Evolutionary conservation across 2,797 vertebrate species (phyloP).

Genomic region (Sebastes miniatus): DNA sequence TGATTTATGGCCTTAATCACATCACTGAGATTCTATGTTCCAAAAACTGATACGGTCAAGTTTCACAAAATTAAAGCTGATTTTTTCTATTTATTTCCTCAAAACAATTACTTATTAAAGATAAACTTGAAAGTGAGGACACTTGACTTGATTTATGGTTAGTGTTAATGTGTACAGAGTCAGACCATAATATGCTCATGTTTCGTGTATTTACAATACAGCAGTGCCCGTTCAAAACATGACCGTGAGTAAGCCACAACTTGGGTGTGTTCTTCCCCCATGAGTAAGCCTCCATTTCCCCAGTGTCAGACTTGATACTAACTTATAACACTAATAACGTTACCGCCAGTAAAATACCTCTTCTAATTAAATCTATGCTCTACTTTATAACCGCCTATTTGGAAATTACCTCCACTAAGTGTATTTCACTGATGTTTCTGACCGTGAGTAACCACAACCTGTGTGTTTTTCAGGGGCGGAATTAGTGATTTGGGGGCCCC

Average conservation of each 20-base stretch:
- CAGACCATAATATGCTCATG: no score
- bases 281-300: no score
- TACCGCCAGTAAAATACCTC: no score
- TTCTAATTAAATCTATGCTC: no score
- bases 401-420: no score
- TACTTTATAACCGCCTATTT: no score
- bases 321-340: no score
- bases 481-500: no score
- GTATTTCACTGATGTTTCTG: no score
- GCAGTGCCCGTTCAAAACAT: neutral
- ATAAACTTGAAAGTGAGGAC: neutral
- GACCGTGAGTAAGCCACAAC: neutral
- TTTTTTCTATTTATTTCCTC: neutral
- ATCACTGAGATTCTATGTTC: constrained; percentile 50
- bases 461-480: no score
- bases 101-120: constrained; percentile 8
- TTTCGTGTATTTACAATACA: neutral
- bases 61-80: constrained; percentile 11
- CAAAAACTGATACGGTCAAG: constrained; percentile 21
- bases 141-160: neutral
- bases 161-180: neutral
- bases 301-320: no score
- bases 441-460: no score
- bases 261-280: neutral
- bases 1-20: constrained; percentile 49